Base-by-base conservation (phyloP, 2,797 vertebrate species). In the Micropoecilia bifurca region DNA sequence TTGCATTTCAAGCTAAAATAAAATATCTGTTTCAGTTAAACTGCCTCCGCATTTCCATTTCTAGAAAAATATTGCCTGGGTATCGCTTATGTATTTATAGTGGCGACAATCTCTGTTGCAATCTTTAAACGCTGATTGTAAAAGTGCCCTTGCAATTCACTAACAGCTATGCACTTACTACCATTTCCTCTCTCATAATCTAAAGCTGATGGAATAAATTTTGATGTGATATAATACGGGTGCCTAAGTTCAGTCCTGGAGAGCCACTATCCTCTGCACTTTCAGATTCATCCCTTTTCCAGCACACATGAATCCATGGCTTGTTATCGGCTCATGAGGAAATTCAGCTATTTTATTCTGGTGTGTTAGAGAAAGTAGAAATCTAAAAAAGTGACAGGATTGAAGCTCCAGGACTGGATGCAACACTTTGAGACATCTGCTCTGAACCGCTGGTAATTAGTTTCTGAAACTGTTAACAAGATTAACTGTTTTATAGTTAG, bases 201-300 rank as follows among this genome's bases (percentile, higher is more conserved):
- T 7, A n/a, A 69, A 45, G 66, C 22, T 69, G 66, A 69, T 69
- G 66, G 41, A 69, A 69, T 69, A 69, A 12, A 69, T 69, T 69
- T 69, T 43, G 39, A 45, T 69, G 39, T 45, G 6, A 45, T n/a
- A n/a, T 6, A n/a, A 28, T 4, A 43, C 0, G 20, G 36, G 1
- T 12, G 4, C 39, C 12, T 3, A 69, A 43, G 39, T 69, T 20
- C 41, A 69, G 39, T 43, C 25, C 10, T 69, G 12, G 6, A n/a
- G 39, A 69, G 39, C 39, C 13, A n/a, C 22, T 43, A 13, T 43
- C 66, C 39, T 69, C 39, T 69, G 1, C 66, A 43, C 4, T 25
- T 69, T 69, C 43, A 69, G 12, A n/a, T 69, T 69, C 39, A 69
- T 43, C 39, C 22, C 10, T 69, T 25, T 39, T 43, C 39, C 22